Percentiles rank a stretch among this genome's conserved stretches.
Evolutionary conservation across 2,888 invertebrate genomes (phyloP).

Genomic region (Acanthosepion pharaonis): DNA sequence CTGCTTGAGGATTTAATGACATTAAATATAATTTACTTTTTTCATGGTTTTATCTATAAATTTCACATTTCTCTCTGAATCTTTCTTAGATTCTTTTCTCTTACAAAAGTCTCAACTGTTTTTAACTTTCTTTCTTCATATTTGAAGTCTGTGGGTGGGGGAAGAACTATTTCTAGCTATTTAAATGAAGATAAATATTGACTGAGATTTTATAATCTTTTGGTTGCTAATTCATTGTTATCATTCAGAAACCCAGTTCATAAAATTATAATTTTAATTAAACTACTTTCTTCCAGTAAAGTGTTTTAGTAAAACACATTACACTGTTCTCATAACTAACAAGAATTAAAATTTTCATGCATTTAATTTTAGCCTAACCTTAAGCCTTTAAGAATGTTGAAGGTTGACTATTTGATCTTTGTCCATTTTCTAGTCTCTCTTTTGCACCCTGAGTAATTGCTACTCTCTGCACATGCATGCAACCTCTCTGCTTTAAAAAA

Average conservation of each 20-base stretch:
- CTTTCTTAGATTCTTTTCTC: too few relatives aligned
- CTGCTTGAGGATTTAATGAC: too few relatives aligned
- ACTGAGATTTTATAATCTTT: background rate
- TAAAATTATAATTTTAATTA: background rate
- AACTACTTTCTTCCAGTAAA: background rate
- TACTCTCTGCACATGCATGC: background rate
- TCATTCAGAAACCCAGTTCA: background rate
- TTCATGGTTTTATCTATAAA: too few relatives aligned
- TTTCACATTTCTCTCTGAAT: too few relatives aligned
- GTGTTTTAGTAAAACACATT: background rate
- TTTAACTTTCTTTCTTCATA: too few relatives aligned
- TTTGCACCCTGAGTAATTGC: background rate
- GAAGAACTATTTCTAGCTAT: too few relatives aligned
- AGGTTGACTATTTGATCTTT: background rate
- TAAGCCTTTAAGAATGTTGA: background rate
- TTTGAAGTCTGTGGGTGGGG: too few relatives aligned
- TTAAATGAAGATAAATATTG: too few relatives aligned
- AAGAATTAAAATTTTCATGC: background rate
- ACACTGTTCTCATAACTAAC: background rate
- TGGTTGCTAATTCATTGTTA: background rate
- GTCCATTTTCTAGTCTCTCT: background rate
- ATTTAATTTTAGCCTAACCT: slow-evolving; percentile 22
- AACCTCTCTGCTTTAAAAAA: background rate
- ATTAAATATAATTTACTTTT: too few relatives aligned
- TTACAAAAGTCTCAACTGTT: too few relatives aligned